A percentile compares a stretch with the other conserved stretches of the same genome.
Evolutionary conservation across 2,888 invertebrate genomes (phyloP).

Genomic region (Dryobota labecula): DNA sequence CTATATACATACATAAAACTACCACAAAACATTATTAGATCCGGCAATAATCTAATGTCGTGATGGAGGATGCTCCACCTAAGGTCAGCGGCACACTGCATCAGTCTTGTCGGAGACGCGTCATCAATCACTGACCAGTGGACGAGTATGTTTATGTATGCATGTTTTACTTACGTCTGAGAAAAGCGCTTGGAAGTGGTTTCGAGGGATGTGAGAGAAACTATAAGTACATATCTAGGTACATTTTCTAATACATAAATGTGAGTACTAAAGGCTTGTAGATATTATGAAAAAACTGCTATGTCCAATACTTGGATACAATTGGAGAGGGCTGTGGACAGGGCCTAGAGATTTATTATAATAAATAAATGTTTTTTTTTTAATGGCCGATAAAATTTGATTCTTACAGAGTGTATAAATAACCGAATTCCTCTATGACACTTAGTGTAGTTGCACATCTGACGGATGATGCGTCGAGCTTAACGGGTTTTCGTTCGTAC

Average conservation of each 20-base stretch:
- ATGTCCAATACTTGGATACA: too few species aligned
- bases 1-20: neutral
- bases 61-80: conserved; percentile 68
- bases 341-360: neutral
- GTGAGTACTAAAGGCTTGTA: neutral
- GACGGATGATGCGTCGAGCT: neutral
- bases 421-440: neutral
- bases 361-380: neutral
- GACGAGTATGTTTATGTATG: conserved; percentile 55
- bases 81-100: conserved; percentile 70
- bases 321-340: neutral
- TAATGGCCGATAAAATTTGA: neutral
- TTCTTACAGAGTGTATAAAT: neutral
- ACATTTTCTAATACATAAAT: neutral
- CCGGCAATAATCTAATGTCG: conserved; percentile 70
- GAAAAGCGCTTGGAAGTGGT: conserved; percentile 21
- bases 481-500: too few species aligned
- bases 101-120: conserved; percentile 70
- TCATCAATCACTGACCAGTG: conserved; percentile 73
- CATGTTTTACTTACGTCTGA: conserved; percentile 24
- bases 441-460: neutral
- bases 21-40: conserved; percentile 55
- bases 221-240: too few species aligned
- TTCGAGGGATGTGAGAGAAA: neutral
- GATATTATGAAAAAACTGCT: too few species aligned